These are phyloP conservation scores for Chlorodrepanis virens DNA, from an alignment of 2,113 vertebrate genomes.

Conservation along the genomic window DNA sequence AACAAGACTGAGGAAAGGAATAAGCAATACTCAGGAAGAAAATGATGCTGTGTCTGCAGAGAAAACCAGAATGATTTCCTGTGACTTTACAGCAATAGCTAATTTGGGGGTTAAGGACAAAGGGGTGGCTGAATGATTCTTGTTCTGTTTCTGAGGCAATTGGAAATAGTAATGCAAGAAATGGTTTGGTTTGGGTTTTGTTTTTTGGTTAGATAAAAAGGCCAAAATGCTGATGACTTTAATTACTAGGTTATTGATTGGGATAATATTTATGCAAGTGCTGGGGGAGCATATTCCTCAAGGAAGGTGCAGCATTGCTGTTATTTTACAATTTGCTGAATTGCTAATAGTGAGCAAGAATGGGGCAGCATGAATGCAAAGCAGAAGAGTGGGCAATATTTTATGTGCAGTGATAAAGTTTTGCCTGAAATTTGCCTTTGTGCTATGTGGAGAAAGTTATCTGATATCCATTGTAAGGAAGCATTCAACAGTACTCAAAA, in stretches of 20 bases:
- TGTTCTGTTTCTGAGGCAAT: neutral
- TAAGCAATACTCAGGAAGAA: neutral
- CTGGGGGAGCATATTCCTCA: neutral
- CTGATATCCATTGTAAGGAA: neutral
- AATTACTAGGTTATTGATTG: constrained; percentile 60
- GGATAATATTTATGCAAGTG: constrained; percentile 46
- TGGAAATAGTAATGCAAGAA: neutral
- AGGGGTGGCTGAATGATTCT: neutral
- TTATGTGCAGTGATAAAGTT: neutral
- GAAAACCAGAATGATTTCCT: neutral
- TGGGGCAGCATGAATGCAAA: neutral
- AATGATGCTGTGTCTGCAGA: neutral
- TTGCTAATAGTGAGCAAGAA: neutral
- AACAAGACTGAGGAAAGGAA: neutral
- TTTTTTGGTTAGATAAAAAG: neutral
- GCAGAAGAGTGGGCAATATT: neutral
- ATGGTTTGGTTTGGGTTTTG: neutral
- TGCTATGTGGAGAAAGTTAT: neutral
- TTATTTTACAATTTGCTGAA: constrained; percentile 27
- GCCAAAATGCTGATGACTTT: neutral
- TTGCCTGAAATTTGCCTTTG: neutral
- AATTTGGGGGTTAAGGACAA: neutral
- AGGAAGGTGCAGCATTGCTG: neutral
- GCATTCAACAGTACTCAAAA: neutral
- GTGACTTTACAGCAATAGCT: neutral